phyloP scores from a whole-genome alignment of 2,888 invertebrate genomes.

The Gymnocheta viridis region DNA sequence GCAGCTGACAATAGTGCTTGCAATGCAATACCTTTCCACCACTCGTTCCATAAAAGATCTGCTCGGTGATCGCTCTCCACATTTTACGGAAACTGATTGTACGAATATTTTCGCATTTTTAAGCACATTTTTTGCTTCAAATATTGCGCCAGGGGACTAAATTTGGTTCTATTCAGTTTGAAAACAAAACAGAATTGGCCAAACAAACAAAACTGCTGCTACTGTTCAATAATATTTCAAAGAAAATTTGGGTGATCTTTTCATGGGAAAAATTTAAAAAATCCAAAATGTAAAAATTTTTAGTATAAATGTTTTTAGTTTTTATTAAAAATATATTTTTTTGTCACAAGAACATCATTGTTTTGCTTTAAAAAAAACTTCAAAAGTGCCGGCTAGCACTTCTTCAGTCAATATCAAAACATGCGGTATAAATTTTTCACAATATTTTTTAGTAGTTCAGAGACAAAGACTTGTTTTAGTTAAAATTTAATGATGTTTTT shows the following conservation, averaged over 20 bases:
- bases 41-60: too few species aligned
- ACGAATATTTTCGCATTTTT: too few species aligned
- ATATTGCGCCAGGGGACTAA: too few species aligned
- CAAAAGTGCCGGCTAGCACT: neutral
- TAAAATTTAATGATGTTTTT: slow-evolving; percentile 64
- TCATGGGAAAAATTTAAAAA: neutral
- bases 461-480: slow-evolving; percentile 46
- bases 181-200: neutral
- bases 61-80: too few species aligned
- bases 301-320: neutral
- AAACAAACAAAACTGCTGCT: neutral
- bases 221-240: neutral
- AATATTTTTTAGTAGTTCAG: neutral
- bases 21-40: too few species aligned
- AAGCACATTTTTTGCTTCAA: too few species aligned
- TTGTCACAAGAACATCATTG: neutral
- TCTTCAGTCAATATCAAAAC: slow-evolving; percentile 3
- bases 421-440: slow-evolving; percentile 7
- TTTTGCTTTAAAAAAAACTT: neutral
- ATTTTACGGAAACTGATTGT: too few species aligned
- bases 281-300: neutral
- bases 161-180: too few species aligned
- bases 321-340: neutral
- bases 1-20: too few species aligned
- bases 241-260: neutral